Base-by-base conservation (phyloP, 2,888 invertebrate genomes). In the Pandemis corylana region DNA sequence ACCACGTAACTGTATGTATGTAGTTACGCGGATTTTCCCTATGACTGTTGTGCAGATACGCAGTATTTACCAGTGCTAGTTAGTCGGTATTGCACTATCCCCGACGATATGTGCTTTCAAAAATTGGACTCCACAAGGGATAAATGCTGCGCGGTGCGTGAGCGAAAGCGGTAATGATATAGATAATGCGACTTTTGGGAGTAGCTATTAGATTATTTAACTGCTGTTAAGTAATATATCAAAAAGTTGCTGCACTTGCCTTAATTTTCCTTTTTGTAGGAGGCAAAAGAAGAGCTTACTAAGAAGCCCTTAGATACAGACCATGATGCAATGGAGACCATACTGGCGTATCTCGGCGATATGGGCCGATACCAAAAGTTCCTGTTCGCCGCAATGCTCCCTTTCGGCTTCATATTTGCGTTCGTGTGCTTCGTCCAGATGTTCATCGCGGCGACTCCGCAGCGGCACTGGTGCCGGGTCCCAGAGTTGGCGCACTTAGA, bases 381-480 rank as follows among this genome's bases (percentile, higher is more conserved):
- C 46, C 77, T 86, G 56, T 87, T 88, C 79, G 70, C 84, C 51
- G 75, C 80, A 49, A 87, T 87, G 85, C 53, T 83, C 77, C 86
- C 87, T 0, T 81, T 87, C 44, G 87, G 85, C 0, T 65, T 87
- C 13, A 79, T 83, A 75, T 87, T 83, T 81, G 81, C 86, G 13
- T 87, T 84, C 77, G 80, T 84, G 5, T 87, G 87, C 80, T 82
- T 84, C 80, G 83, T 83, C 15, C 89, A 87, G 80, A 88, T 89
- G 86, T 89, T 89, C 77, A 80, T 87, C 7, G 79, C 85, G 0
- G 87, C 87, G 41, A 88, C 88, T 5, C 89, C 89, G 12, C 86
- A 87, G 80, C 78, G 83, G 20, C 87, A 89, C 77, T 89, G 89
- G 89, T 89, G 89, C 63, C 76, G 76, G 13, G 88, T 89, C 20